Evolutionary conservation across 30 jellyfish, hydroid and myxozoan species (phyloP), one percentile per base, ranked within the genome.

Genomic region (Hydra vulgaris): DNA sequence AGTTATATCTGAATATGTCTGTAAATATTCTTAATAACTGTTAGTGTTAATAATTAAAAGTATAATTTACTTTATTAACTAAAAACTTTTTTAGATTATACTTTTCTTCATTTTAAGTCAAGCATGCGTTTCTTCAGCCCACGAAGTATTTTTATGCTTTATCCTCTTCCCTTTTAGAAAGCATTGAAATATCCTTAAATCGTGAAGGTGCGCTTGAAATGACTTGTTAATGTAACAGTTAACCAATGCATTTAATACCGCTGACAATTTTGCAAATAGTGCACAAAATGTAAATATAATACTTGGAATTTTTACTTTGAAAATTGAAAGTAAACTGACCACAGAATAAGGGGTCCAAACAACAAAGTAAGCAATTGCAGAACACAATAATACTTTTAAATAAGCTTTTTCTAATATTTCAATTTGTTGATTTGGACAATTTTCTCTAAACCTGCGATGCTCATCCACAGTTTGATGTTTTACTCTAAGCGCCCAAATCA

Each of bases 271-370:
- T 0, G 79, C 79, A 71, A 71, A 71, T 7, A 71, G 20, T n/a
- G 79, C 79, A 27, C 79, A 23, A 12, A 71, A 17, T 1, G 26
- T 12, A 1, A 71, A 27, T 0, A 18, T 71, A 20, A 23, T 20
- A 27, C 18, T 20, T 71, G 56, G 56, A 20, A 27, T 27, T 17
- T 15, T 53, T 15, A 53, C 53, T 12, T 20, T 20, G 7, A 71
- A 71, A 17, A 20, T 5, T 17, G 27, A 1, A 17, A 20, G 56
- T 7, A 71, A 71, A 12, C 26, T 27, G 7, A 5, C 53, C 5
- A 71, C 27, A 0, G 79, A 25, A 71, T 71, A 71, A 27, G 79
- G 79, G 17, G 79, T 53, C 79, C 79, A 71, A 71, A 27, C 20
- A 27, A 71, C 79, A 5, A 71, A 27, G 79, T 23, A 71, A 0